These are phyloP conservation scores for Diaprepes abbreviatus DNA, from an alignment of 2,888 invertebrate genomes.

Conservation along the genomic window DNA sequence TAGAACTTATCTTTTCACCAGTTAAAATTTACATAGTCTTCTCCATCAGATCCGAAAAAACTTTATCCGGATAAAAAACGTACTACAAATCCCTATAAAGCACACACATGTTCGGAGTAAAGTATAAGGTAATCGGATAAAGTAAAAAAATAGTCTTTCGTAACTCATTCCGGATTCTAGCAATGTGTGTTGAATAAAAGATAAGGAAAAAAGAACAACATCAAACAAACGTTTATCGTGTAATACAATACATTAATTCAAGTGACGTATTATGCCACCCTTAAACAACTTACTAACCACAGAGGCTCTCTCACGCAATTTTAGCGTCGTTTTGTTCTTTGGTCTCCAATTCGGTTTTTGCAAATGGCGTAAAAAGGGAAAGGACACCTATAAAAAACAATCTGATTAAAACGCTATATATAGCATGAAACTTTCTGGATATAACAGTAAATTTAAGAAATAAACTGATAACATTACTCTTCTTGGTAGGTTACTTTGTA, in stretches of 20 bases:
- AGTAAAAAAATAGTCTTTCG: conserved; percentile 37
- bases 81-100: conserved; percentile 41
- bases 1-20: not conserved
- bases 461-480: no score
- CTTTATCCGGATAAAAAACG: conserved; percentile 25
- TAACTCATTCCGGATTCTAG: conserved; percentile 35
- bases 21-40: conserved; percentile 18
- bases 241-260: conserved; percentile 26
- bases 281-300: conserved; percentile 19
- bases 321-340: conserved; percentile 8
- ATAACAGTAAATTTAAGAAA: no score
- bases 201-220: conserved; percentile 28
- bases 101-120: conserved; percentile 38
- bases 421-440: no score
- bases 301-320: conserved; percentile 14
- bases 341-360: conserved; percentile 11
- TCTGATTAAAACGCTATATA: not conserved
- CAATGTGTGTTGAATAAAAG: conserved; percentile 38
- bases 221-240: conserved; percentile 26
- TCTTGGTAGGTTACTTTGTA: no score
- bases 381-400: conserved; percentile 7
- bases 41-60: conserved; percentile 20
- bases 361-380: conserved; percentile 7
- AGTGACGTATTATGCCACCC: conserved; percentile 23
- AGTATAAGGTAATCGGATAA: conserved; percentile 43